These are phyloP conservation scores for Todus mexicanus DNA, from an alignment of 2,797 vertebrate genomes.

Conservation along the genomic window DNA sequence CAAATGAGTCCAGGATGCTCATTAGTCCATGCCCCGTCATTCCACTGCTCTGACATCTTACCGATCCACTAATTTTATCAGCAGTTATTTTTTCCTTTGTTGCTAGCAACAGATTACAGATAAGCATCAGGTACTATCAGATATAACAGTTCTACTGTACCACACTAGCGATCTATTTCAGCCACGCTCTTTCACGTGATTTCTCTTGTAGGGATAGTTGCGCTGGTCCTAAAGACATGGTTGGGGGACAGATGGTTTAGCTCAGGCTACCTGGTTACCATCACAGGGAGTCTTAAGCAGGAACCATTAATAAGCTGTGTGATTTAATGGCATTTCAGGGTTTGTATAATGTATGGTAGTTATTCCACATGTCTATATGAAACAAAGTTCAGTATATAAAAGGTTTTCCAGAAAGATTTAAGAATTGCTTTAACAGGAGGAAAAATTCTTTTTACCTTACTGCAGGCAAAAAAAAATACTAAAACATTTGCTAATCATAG, in stretches of 20 bases:
- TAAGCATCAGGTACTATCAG: not conserved
- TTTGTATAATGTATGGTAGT: not conserved
- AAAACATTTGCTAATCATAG: not conserved
- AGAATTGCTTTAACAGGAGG: not conserved
- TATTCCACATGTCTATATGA: not conserved
- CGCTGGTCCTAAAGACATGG: not conserved
- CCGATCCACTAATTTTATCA: not conserved
- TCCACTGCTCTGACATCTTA: not conserved
- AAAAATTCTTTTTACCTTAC: not conserved
- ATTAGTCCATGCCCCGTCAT: not conserved
- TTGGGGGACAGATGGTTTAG: not conserved
- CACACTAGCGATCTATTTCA: not conserved
- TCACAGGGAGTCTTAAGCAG: not conserved
- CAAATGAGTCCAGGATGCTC: not conserved
- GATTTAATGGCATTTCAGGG: not conserved
- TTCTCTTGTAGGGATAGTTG: not conserved
- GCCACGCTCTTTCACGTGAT: not conserved
- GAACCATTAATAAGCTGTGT: not conserved
- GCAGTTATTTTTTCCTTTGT: not conserved
- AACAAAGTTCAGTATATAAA: not conserved
- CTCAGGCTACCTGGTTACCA: not conserved
- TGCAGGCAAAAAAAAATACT: not conserved
- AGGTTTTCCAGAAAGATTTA: not conserved
- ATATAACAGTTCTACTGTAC: not conserved
- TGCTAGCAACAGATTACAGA: not conserved